Evolutionary conservation across 2,113 vertebrate species (phyloP), one percentile per base, ranked within the genome.

Genomic region (Cricetomys ansorgei): DNA sequence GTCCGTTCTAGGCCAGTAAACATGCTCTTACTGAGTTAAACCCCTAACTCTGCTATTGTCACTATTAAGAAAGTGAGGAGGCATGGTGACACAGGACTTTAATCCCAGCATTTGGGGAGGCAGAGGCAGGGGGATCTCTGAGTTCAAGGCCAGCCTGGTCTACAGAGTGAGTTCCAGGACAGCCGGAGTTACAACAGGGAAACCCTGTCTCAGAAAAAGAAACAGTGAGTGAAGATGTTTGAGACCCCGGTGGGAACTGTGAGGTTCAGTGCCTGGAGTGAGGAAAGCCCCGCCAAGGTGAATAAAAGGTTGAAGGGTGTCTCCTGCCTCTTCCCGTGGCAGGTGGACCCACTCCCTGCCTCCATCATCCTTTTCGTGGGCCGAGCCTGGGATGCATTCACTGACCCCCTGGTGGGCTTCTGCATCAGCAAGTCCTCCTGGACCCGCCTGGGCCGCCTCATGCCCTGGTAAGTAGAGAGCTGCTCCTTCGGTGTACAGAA

Each of bases 321-420:
- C 65, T 84, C 27, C 57, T n/a, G 77, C 21, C 81, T 83, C 53
- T 84, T 89, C 59, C 65, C 19, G 81, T 83, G 8, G 10, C 95
- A 99, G 99, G 97, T 99, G 98, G 98, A 99, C 50, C 98, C 99
- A 8, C 99, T 99, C 96, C 98, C 98, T 48, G 99, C 99, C 75
- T 99, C 99, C 73, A 99, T 99, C 97, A 99, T 99, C 95, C 98
- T 99, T 2, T 99, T 99, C 25, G 98, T 98, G 96, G 99, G 99
- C 37, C 98, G 99, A 73, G 99, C 98, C 7, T 99, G 99, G 99
- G 99, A 99, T 10, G 99, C 99, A 1, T 5, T 99, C 98, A 99
- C 99, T 0, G 99, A 99, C 94, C 99, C 99, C 6, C 97, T 99
- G 64, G 99, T 99, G 96, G 99, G 99, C 8, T 99, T 99, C 97